phyloP scores from a whole-genome alignment of 2,797 vertebrate species.

The Gymnoscopelus braueri region DNA sequence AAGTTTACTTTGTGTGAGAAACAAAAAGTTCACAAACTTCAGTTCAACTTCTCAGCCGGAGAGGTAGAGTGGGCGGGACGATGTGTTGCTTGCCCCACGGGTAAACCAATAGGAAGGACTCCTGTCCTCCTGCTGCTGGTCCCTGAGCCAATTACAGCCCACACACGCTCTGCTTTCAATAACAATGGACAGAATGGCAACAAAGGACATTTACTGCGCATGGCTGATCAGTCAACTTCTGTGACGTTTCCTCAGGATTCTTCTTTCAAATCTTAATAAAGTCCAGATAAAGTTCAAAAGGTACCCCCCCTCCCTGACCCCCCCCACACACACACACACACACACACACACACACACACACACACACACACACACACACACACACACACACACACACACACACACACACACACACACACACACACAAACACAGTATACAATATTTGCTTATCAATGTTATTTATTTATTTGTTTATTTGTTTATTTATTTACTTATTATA shows the following conservation, averaged over 20 bases:
- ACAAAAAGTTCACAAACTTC: constrained; percentile 84
- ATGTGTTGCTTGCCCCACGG: constrained; percentile 36
- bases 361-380: no score
- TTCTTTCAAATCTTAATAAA: constrained; percentile 6
- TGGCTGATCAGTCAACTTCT: constrained; percentile 53
- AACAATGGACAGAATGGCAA: constrained; percentile 77
- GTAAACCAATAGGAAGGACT: constrained; percentile 80
- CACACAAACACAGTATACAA: no score
- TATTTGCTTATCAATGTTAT: no score
- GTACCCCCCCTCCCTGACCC: no score
- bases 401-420: no score
- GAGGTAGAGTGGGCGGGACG: constrained; percentile 33
- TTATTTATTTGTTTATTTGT: no score
- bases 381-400: no score
- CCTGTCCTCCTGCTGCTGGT: constrained; percentile 66
- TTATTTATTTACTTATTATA: no score
- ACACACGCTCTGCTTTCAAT: constrained; percentile 63
- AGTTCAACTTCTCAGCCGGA: constrained; percentile 82
- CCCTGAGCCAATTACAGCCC: constrained; percentile 78
- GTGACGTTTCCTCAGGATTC: constrained; percentile 42
- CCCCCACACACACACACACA: no score
- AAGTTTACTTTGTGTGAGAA: constrained; percentile 77
- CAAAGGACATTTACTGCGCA: constrained; percentile 79
- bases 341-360: no score
- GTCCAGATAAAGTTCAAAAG: not conserved